Conservation (phyloP, 2,888 invertebrate genomes). For the Tetranychus piercei region DNA sequence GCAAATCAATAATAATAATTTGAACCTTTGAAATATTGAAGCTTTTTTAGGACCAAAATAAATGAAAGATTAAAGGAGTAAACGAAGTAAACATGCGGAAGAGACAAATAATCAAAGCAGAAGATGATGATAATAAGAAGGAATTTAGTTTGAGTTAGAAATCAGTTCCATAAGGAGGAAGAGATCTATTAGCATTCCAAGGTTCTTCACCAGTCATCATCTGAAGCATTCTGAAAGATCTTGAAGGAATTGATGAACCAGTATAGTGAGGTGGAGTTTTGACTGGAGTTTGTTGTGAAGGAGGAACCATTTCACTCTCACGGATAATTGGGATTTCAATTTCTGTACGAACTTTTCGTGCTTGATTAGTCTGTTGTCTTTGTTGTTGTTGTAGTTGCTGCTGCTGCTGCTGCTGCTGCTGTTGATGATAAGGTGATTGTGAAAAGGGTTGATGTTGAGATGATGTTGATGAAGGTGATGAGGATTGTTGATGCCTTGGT, state of each 20-base stretch:
- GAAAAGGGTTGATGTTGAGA: neutral
- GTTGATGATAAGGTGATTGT: conserved; percentile 5
- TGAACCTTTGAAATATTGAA: too few species aligned
- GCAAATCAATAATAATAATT: too few species aligned
- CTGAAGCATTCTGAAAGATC: conserved; percentile 58
- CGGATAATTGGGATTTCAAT: conserved; percentile 20
- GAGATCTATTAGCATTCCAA: neutral
- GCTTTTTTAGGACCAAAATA: too few species aligned
- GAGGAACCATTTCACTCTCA: conserved; percentile 20
- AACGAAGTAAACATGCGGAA: neutral
- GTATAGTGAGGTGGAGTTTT: conserved; percentile 29
- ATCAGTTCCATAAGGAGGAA: conserved; percentile 2
- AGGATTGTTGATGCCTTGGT: neutral
- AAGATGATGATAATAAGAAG: neutral
- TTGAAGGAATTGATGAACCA: conserved; percentile 58
- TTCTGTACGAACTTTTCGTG: neutral
- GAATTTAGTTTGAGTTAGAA: neutral
- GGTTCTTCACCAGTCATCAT: conserved; percentile 44
- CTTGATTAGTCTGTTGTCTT: neutral
- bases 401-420: neutral
- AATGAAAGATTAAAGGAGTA: neutral
- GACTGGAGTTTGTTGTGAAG: conserved; percentile 23
- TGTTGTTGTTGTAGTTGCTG: conserved; percentile 8
- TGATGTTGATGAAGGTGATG: neutral
- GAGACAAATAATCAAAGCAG: neutral